Conservation (phyloP, 2,113 vertebrate genomes). For the Chelonoidis abingdonii region DNA sequence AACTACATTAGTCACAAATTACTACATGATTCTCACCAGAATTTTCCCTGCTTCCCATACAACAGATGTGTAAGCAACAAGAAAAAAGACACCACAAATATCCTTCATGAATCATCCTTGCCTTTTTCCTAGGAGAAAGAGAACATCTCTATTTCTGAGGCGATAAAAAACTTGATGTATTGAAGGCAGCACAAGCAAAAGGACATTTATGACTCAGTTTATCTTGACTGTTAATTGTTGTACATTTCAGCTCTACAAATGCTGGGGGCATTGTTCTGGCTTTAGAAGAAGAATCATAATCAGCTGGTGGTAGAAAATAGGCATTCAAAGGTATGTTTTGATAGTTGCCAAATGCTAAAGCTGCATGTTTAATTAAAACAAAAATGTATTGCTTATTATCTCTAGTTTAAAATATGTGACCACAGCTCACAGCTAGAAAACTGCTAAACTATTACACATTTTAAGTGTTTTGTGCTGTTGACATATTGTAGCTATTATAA, state of each 20-base stretch:
- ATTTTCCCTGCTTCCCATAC: slow-evolving; percentile 2
- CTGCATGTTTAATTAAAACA: not conserved
- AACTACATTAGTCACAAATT: slow-evolving; percentile 36
- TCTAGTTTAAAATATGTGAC: slow-evolving; percentile 2
- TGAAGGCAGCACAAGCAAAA: slow-evolving; percentile 30
- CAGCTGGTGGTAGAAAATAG: not conserved
- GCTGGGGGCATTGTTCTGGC: slow-evolving; percentile 28
- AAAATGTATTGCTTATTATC: slow-evolving; percentile 12
- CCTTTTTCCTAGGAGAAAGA: not conserved
- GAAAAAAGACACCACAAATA: not conserved
- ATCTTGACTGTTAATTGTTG: slow-evolving; percentile 28
- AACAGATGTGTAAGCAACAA: slow-evolving; percentile 28
- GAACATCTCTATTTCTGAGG: slow-evolving; percentile 34
- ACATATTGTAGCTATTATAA: not conserved
- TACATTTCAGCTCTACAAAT: slow-evolving; percentile 3
- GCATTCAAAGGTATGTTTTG: slow-evolving; percentile 8
- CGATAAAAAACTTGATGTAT: slow-evolving; percentile 41
- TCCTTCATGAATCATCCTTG: slow-evolving; percentile 18
- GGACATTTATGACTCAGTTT: slow-evolving; percentile 38
- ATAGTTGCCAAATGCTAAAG: not conserved
- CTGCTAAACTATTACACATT: not conserved
- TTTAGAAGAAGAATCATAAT: slow-evolving; percentile 31
- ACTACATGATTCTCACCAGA: not conserved
- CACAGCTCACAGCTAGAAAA: slow-evolving; percentile 26
- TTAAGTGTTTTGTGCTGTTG: not conserved